Conservation (phyloP, 2,888 invertebrate species). For the Thumatha senex region DNA sequence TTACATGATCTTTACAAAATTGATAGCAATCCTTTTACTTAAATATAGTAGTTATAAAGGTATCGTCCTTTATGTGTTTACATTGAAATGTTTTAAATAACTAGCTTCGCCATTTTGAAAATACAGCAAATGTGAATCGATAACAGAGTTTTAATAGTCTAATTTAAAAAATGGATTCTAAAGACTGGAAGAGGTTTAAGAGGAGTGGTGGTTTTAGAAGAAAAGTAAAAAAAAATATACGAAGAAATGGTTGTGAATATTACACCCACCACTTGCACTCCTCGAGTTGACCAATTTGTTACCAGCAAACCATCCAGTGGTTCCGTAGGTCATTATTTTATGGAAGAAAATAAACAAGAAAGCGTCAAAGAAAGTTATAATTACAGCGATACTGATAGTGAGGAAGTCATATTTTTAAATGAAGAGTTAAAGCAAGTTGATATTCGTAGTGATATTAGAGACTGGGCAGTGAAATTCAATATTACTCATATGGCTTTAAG, state of each 20-base stretch:
- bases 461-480: constrained; percentile 5
- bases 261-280: neutral
- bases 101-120: constrained; percentile 1
- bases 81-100: neutral
- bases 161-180: neutral
- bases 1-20: too few relatives aligned
- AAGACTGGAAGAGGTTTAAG: constrained; percentile 9
- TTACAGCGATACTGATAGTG: neutral
- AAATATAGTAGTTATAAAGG: neutral
- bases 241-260: neutral
- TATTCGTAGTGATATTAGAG: constrained; percentile 3
- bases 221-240: constrained; percentile 1
- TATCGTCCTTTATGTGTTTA: neutral
- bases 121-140: neutral
- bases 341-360: neutral
- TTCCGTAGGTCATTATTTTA: neutral
- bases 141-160: neutral
- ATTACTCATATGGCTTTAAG: constrained; percentile 2
- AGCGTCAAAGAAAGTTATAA: neutral
- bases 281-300: neutral
- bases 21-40: too few relatives aligned
- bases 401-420: neutral
- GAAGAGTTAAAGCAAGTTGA: neutral
- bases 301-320: neutral
- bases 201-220: constrained; percentile 9